These are phyloP conservation scores for Poicephalus gulielmi DNA, from an alignment of 2,113 vertebrate genomes.

Conservation along the genomic window DNA sequence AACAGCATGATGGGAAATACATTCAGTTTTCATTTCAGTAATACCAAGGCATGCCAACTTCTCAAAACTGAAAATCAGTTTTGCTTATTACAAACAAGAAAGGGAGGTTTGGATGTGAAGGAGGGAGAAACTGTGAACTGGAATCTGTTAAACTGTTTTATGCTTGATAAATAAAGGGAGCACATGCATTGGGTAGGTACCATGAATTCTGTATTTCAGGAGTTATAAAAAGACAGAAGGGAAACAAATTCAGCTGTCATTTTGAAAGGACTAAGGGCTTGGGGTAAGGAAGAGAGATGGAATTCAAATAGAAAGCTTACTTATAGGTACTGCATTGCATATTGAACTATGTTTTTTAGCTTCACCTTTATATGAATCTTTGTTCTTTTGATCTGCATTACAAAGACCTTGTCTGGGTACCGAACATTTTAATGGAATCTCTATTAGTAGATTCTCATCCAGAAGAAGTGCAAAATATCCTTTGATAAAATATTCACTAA, in stretches of 20 bases:
- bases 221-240: neutral
- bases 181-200: neutral
- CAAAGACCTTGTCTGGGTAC: neutral
- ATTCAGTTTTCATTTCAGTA: neutral
- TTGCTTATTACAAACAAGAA: neutral
- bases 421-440: constrained; percentile 30
- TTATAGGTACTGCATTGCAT: neutral
- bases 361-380: constrained; percentile 8
- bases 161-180: neutral
- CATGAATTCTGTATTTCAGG: neutral
- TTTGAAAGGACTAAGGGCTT: neutral
- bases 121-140: neutral
- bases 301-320: neutral
- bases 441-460: constrained; percentile 6
- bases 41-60: neutral
- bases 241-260: neutral
- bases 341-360: neutral
- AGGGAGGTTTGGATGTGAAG: neutral
- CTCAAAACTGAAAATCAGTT: neutral
- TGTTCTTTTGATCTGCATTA: constrained; percentile 54
- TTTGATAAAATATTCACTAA: constrained; percentile 64
- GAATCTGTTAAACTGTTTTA: neutral
- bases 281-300: neutral
- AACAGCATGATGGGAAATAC: neutral
- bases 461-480: neutral